Conservation (phyloP, 2,797 vertebrate species). For the Halcyon badia region DNA sequence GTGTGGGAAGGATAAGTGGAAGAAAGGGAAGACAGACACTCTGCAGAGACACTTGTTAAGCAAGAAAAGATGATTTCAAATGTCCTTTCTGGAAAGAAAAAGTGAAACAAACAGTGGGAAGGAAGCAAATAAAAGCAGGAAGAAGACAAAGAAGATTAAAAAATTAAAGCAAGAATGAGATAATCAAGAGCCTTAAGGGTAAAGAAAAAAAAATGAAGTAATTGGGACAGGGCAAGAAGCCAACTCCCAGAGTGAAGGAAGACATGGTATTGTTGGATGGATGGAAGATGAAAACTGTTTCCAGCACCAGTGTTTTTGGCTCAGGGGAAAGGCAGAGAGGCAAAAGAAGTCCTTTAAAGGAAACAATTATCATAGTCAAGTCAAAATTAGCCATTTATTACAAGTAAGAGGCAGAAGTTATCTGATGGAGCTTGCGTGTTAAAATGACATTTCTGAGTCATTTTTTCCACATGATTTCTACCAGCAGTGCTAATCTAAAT, state of each 20-base stretch:
- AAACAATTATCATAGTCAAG: neutral
- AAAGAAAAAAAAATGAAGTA: neutral
- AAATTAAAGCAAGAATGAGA: conserved; percentile 13
- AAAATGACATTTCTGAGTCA: neutral
- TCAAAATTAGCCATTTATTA: neutral
- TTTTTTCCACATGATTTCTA: conserved; percentile 13
- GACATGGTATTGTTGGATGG: neutral
- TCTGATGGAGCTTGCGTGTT: neutral
- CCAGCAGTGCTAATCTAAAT: neutral
- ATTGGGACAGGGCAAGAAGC: neutral
- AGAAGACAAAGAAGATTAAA: neutral
- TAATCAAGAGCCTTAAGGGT: neutral
- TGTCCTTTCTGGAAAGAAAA: neutral
- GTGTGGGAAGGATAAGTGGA: neutral
- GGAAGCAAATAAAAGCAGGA: neutral
- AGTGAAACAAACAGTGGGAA: neutral
- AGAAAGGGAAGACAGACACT: neutral
- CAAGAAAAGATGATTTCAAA: neutral
- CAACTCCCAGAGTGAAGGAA: conserved; percentile 28
- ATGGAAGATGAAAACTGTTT: conserved; percentile 28
- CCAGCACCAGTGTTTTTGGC: neutral
- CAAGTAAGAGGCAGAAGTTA: neutral
- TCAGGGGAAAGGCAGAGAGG: neutral
- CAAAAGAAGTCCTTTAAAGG: conserved; percentile 31
- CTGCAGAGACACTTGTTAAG: neutral